phyloP scores from a whole-genome alignment of 2,888 invertebrate genomes.

The Andricus curvator region DNA sequence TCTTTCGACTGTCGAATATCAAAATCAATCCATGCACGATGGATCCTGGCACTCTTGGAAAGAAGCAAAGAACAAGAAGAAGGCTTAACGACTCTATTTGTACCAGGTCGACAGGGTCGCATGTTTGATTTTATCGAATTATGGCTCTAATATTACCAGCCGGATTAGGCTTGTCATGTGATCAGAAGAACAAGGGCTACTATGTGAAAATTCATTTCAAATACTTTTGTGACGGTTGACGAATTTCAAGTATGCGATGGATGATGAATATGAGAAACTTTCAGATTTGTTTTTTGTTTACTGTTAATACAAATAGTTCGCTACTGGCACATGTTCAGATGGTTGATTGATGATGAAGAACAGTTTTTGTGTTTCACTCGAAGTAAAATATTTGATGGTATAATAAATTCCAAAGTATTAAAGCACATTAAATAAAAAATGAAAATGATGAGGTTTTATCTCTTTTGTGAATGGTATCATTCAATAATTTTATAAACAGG shows the following conservation, averaged over 20 bases:
- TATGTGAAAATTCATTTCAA: slow-evolving; percentile 21
- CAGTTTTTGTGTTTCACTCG: neutral
- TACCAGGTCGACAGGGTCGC: slow-evolving; percentile 41
- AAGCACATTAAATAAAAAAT: neutral
- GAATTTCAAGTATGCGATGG: neutral
- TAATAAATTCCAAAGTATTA: too few relatives aligned
- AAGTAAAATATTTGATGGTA: neutral
- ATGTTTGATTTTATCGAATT: slow-evolving; percentile 39
- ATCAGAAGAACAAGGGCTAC: slow-evolving; percentile 36
- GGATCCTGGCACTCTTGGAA: slow-evolving; percentile 19
- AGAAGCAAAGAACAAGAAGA: slow-evolving; percentile 15
- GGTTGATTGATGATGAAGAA: neutral
- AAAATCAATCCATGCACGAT: slow-evolving; percentile 12
- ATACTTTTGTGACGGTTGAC: neutral
- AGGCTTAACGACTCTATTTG: slow-evolving; percentile 35
- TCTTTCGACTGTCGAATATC: slow-evolving; percentile 27
- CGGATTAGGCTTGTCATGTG: slow-evolving; percentile 28
- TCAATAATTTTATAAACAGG: too few relatives aligned
- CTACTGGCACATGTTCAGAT: neutral
- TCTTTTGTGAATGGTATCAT: too few relatives aligned
- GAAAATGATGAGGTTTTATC: neutral
- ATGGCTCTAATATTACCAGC: slow-evolving; percentile 20
- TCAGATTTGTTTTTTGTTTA: neutral
- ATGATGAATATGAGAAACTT: neutral
- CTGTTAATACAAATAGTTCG: neutral